A percentile compares a stretch with the other conserved stretches of the same genome.
Evolutionary conservation across 30 jellyfish, hydroid and myxozoan genomes (phyloP).

Genomic region (Turritopsis rubra): DNA sequence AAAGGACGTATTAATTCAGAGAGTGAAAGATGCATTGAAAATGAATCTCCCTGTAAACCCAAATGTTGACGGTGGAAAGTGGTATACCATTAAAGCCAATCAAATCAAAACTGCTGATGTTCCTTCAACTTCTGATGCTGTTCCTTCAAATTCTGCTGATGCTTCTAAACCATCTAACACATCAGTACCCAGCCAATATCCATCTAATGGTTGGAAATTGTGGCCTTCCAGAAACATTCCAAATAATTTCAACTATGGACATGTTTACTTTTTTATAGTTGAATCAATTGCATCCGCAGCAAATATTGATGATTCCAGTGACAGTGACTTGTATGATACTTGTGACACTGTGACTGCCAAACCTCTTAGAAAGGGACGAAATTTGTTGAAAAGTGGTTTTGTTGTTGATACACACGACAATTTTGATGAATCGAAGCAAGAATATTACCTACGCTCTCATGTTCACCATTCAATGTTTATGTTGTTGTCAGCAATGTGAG

Average conservation of each 20-base stretch:
- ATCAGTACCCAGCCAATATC: background rate
- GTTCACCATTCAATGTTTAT: conserved; percentile 54
- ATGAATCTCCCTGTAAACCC: conserved; percentile 25
- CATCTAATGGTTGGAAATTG: conserved; percentile 19
- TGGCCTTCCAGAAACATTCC: conserved; percentile 28
- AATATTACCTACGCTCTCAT: conserved; percentile 38
- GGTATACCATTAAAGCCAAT: conserved; percentile 23
- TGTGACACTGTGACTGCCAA: conserved; percentile 20
- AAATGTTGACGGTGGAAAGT: conserved; percentile 33
- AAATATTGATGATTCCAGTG: conserved; percentile 1
- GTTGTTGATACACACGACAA: conserved; percentile 19
- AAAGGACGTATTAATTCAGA: conserved; percentile 12
- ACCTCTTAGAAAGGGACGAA: conserved; percentile 14
- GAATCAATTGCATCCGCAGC: conserved; percentile 20
- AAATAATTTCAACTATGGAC: conserved; percentile 31
- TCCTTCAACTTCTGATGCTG: background rate
- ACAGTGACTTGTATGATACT: conserved; percentile 2
- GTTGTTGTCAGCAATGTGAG: conserved; percentile 37
- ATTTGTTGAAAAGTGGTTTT: background rate
- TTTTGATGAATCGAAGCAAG: conserved; percentile 21
- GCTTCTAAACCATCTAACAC: conserved; percentile 6
- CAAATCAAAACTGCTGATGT: background rate
- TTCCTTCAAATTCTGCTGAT: conserved; percentile 4
- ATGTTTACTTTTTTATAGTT: conserved; percentile 19
- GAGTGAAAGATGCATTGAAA: conserved; percentile 20